Percentiles rank a stretch among this genome's conserved stretches.
Evolutionary conservation across 2,113 vertebrate species (phyloP).

Genomic region (Zapornia atra): DNA sequence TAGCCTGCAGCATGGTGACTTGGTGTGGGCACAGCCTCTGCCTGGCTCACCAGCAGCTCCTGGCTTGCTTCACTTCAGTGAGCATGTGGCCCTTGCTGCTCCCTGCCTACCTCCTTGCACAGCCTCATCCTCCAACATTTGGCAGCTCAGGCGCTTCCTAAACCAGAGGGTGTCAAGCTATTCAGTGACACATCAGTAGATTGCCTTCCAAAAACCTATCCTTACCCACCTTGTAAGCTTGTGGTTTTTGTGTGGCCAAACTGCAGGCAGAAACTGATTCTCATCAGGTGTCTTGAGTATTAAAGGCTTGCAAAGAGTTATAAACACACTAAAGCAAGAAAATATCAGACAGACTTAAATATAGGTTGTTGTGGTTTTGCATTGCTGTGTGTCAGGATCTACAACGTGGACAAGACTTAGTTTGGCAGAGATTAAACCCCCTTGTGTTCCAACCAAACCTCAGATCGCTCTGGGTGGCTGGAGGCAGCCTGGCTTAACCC

Average conservation of each 20-base stretch:
- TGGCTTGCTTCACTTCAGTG: background rate
- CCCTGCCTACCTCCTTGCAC: background rate
- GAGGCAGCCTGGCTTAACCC: too few relatives aligned
- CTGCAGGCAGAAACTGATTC: background rate
- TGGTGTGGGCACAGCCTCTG: fast-evolving
- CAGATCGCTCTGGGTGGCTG: too few relatives aligned
- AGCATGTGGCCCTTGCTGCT: background rate
- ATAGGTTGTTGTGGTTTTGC: background rate
- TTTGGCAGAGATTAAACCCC: too few relatives aligned
- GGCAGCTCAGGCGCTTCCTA: background rate
- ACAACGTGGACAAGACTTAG: too few relatives aligned
- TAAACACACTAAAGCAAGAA: background rate
- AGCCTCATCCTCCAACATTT: background rate
- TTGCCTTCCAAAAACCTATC: background rate
- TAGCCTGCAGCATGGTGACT: background rate
- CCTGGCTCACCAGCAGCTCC: background rate
- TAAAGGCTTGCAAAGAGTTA: background rate
- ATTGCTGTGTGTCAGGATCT: too few relatives aligned
- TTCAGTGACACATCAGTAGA: background rate
- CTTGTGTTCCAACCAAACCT: too few relatives aligned
- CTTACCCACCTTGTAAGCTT: background rate
- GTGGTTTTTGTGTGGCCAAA: background rate
- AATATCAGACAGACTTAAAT: background rate
- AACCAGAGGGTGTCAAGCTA: background rate
- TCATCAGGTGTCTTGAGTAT: background rate